Evolutionary conservation across 2,888 invertebrate genomes (phyloP).

Genomic region (Magallana nippona): DNA sequence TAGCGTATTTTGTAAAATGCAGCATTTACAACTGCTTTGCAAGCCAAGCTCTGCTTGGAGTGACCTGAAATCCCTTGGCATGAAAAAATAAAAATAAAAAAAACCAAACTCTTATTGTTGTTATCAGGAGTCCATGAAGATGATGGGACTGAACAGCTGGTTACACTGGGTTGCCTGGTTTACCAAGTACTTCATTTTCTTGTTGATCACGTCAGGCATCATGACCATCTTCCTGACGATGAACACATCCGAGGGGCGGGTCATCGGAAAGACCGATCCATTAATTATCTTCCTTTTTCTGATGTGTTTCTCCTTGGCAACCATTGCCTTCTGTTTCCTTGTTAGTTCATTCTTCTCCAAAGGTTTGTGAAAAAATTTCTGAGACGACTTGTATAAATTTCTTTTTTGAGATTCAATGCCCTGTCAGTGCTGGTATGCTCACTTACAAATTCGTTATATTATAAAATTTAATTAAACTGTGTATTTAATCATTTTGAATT

Average conservation of each 20-base stretch:
- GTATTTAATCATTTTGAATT: too few relatives aligned
- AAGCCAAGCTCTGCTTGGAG: too few relatives aligned
- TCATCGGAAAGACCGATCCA: constrained; percentile 87
- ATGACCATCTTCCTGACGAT: constrained; percentile 78
- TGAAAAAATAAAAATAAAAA: not conserved
- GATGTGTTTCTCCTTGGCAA: constrained; percentile 86
- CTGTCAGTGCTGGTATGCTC: not conserved
- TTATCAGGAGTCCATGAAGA: constrained; percentile 91
- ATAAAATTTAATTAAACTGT: too few relatives aligned
- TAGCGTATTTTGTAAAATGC: too few relatives aligned
- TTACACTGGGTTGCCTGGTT: constrained; percentile 94
- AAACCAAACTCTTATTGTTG: not conserved
- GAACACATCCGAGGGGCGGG: constrained; percentile 78
- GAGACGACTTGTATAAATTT: not conserved
- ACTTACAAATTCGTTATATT: too few relatives aligned
- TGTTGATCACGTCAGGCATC: constrained; percentile 83
- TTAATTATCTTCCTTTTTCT: constrained; percentile 87
- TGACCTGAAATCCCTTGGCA: too few relatives aligned
- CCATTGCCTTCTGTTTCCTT: constrained; percentile 89
- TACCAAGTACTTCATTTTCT: constrained; percentile 87
- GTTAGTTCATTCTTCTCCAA: constrained; percentile 89
- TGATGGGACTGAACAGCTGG: constrained; percentile 92
- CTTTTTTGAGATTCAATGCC: not conserved
- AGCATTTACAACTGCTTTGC: too few relatives aligned
- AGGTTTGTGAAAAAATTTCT: constrained; percentile 82